Conservation (phyloP, 1,140 invertebrate genomes). For the Papilio xuthus region DNA sequence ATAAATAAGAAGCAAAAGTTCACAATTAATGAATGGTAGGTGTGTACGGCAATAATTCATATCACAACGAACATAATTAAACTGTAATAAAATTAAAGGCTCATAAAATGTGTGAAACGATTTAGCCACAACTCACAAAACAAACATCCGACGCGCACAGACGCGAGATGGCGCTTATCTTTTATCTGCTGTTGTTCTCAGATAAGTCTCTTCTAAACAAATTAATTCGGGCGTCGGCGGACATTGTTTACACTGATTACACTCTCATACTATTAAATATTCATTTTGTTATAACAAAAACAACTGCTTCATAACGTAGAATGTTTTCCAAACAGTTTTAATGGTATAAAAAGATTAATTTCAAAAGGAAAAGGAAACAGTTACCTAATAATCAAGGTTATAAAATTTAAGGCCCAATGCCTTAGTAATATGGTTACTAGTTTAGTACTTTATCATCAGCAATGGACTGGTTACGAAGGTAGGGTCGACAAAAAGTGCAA, state of each 20-base stretch:
- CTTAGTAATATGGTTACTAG: neutral
- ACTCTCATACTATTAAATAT: constrained; percentile 17
- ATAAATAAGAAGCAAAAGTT: neutral
- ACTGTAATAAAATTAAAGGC: constrained; percentile 1
- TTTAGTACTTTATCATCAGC: neutral
- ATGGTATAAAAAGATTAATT: neutral
- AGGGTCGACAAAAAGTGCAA: neutral
- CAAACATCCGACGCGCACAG: neutral
- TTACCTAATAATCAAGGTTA: neutral
- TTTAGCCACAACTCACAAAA: neutral
- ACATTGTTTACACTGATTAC: constrained; percentile 16
- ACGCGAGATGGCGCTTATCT: constrained; percentile 5
- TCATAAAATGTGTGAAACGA: neutral
- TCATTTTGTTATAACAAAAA: neutral
- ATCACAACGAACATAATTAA: constrained; percentile 7
- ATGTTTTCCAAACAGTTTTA: neutral
- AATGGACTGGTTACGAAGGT: neutral
- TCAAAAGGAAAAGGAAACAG: neutral
- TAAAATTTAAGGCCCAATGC: neutral
- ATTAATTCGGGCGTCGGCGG: constrained; percentile 16
- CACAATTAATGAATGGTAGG: neutral
- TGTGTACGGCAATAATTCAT: neutral
- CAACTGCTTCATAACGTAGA: neutral
- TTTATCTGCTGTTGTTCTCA: constrained; percentile 4
- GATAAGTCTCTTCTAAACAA: constrained; percentile 21